Conservation (phyloP, 35 echinoderm and acorn worm species). For the Anneissia japonica region DNA sequence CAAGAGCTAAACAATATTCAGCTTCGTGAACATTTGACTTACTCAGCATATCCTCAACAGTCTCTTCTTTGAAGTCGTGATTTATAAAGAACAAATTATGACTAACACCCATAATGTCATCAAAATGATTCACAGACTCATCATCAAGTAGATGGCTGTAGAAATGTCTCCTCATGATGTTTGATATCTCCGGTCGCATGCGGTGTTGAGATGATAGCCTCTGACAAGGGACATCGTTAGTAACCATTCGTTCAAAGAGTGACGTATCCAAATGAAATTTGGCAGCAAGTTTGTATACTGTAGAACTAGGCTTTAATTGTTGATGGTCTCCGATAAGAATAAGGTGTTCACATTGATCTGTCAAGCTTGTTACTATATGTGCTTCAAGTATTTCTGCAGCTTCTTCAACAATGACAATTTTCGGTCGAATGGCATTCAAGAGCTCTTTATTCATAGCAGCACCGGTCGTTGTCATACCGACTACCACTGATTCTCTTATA, state of each 20-base stretch:
- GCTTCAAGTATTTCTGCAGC: constrained; percentile 64
- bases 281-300: constrained; percentile 60
- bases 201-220: constrained; percentile 58
- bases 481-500: constrained; percentile 41
- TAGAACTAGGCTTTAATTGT: constrained; percentile 77
- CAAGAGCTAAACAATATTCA: constrained; percentile 29
- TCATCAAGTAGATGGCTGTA: constrained; percentile 33
- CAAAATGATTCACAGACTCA: constrained; percentile 20
- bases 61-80: constrained; percentile 12
- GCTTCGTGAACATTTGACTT: constrained; percentile 45
- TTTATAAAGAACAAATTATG: constrained; percentile 64
- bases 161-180: constrained; percentile 48
- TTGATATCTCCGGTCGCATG: constrained; percentile 74
- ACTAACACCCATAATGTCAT: constrained; percentile 30
- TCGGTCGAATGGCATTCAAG: constrained; percentile 5
- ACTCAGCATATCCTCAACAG: neutral
- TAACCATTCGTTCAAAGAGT: constrained; percentile 76
- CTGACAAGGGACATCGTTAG: constrained; percentile 42
- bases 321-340: constrained; percentile 90
- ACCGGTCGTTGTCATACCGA: constrained; percentile 85
- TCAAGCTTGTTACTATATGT: constrained; percentile 38
- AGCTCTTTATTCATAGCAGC: constrained; percentile 21
- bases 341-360: constrained; percentile 49
- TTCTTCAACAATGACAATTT: constrained; percentile 21
- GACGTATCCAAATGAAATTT: constrained; percentile 65